phyloP scores from a whole-genome alignment of 2,797 vertebrate genomes.

The Masticophis lateralis region DNA sequence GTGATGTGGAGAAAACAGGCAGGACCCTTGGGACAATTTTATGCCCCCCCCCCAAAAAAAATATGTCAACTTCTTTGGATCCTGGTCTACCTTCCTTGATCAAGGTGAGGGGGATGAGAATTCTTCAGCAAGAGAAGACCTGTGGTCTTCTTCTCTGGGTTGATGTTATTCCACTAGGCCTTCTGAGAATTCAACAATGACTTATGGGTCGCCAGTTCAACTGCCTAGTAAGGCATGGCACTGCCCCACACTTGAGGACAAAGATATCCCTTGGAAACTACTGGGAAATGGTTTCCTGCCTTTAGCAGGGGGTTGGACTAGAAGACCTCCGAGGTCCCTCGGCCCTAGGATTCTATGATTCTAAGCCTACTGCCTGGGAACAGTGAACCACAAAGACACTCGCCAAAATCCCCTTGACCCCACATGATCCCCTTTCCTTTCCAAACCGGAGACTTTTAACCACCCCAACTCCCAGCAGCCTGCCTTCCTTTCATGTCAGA shows the following conservation, averaged over 20 bases:
- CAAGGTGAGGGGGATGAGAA: background rate
- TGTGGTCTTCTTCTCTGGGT: too few relatives aligned
- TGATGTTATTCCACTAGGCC: background rate
- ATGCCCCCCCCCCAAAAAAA: background rate
- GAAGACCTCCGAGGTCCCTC: too few relatives aligned
- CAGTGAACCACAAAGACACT: background rate
- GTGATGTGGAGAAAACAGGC: too few relatives aligned
- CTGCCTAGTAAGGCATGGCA: background rate
- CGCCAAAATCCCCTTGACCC: background rate
- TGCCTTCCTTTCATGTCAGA: background rate
- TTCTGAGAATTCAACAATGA: background rate
- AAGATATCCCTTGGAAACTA: background rate
- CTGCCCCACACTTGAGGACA: background rate
- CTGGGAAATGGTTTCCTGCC: background rate
- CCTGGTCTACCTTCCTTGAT: background rate
- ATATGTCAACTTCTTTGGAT: background rate
- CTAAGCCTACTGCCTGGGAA: background rate
- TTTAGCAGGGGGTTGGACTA: background rate
- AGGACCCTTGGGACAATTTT: background rate
- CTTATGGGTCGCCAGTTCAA: background rate
- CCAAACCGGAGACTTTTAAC: constrained; percentile 10
- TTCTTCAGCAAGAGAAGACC: background rate
- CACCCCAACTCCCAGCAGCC: background rate
- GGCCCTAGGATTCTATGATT: background rate
- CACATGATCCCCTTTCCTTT: background rate